Conservation (phyloP, 2,797 vertebrate genomes). For the Pseudochromis fuscus region DNA sequence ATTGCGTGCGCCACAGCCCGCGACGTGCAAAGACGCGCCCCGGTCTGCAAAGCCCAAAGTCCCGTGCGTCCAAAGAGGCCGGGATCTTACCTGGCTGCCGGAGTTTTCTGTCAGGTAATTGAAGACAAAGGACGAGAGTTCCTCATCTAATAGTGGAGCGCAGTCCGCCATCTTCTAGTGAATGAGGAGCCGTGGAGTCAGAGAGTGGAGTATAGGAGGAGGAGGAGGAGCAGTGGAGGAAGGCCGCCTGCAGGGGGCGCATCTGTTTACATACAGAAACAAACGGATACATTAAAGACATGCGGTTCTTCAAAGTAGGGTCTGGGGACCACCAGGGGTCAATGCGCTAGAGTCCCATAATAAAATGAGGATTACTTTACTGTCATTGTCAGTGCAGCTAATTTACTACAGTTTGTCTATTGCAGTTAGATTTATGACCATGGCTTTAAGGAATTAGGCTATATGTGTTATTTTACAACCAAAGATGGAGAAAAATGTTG, state of each 20-base stretch:
- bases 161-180: slow-evolving; percentile 99
- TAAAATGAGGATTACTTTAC: background rate
- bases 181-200: slow-evolving; percentile 84
- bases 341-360: background rate
- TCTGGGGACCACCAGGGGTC: slow-evolving; percentile 41
- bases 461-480: no score
- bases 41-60: slow-evolving; percentile 32
- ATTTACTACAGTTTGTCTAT: background rate
- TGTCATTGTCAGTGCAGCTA: background rate
- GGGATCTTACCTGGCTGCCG: slow-evolving; percentile 90
- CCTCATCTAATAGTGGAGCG: slow-evolving; percentile 96
- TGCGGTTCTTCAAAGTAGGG: slow-evolving; percentile 30
- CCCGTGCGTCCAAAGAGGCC: slow-evolving; percentile 25
- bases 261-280: slow-evolving; percentile 55
- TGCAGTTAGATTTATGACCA: no score
- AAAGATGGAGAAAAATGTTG: no score
- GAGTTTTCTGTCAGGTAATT: slow-evolving; percentile 94
- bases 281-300: slow-evolving; percentile 17
- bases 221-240: slow-evolving; percentile 67
- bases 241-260: slow-evolving; percentile 72
- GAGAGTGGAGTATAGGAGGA: slow-evolving; percentile 85
- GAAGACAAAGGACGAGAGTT: slow-evolving; percentile 98
- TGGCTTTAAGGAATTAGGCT: no score
- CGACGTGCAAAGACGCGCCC: slow-evolving; percentile 59
- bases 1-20: slow-evolving; percentile 40